A percentile compares a stretch with the other conserved stretches of the same genome.
phyloP scores from a whole-genome alignment of 2,113 vertebrate species.

The Todiramphus saurophagus region DNA sequence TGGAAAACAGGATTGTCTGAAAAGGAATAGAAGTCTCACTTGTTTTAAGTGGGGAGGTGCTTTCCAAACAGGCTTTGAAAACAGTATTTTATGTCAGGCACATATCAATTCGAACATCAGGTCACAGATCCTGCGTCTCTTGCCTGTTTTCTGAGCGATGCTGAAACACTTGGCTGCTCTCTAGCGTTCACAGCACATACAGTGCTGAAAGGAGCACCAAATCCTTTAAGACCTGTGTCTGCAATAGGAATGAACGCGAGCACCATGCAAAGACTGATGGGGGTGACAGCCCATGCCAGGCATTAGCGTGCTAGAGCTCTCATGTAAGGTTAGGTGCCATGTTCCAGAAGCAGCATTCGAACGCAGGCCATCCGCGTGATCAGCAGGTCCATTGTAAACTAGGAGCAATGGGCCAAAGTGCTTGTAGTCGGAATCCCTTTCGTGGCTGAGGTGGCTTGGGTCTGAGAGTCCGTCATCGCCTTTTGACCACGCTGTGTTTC shows the following conservation, averaged over 20 bases:
- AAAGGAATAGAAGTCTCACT: background rate
- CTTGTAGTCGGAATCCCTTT: background rate
- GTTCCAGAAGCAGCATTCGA: too few relatives aligned
- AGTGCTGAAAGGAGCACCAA: background rate
- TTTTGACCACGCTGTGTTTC: slow-evolving; percentile 48
- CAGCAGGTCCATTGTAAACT: background rate
- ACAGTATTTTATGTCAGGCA: background rate
- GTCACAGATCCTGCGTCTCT: background rate
- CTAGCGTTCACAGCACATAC: background rate
- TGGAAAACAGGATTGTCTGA: background rate
- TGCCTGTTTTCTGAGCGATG: background rate
- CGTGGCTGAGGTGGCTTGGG: background rate
- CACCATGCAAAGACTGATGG: background rate
- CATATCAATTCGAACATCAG: background rate
- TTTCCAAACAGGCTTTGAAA: background rate
- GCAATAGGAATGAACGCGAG: background rate
- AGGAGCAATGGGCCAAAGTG: fast-evolving
- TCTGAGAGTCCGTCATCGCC: background rate
- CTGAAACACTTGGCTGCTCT: slow-evolving; percentile 43
- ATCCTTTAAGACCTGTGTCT: background rate
- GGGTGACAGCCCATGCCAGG: background rate
- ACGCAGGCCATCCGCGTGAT: fast-evolving
- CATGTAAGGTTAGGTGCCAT: fast-evolving
- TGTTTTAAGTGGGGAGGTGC: background rate
- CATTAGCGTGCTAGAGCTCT: background rate